phyloP scores from a whole-genome alignment of 2,797 vertebrate species.

The Strix occidentalis region DNA sequence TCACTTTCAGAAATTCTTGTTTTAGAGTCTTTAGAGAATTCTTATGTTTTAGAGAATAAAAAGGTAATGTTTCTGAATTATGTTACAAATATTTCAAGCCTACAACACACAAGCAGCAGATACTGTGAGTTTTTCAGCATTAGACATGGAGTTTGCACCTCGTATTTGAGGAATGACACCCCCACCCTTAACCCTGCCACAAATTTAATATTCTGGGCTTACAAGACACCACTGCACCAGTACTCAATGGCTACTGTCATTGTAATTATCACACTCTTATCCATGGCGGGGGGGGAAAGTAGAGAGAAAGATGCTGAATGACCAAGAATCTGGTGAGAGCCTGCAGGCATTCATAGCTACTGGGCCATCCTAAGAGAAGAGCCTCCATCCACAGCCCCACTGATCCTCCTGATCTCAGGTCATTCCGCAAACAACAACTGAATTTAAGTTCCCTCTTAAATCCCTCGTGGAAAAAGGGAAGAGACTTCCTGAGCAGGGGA shows the following conservation, averaged over 20 bases:
- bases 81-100: neutral
- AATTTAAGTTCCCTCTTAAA: neutral
- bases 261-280: neutral
- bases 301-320: neutral
- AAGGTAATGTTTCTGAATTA: neutral
- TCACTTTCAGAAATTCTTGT: neutral
- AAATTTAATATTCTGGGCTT: neutral
- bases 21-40: neutral
- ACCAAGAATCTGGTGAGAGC: neutral
- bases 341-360: neutral
- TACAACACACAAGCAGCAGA: neutral
- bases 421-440: neutral
- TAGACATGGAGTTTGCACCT: neutral
- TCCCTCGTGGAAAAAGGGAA: neutral
- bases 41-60: neutral
- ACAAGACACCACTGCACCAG: neutral
- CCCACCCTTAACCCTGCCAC: neutral
- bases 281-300: fast-evolving
- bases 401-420: neutral
- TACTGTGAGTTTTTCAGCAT: neutral
- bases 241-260: neutral
- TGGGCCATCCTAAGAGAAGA: neutral
- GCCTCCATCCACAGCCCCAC: neutral
- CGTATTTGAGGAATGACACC: neutral
- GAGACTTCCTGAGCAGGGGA: neutral